A percentile compares a stretch with the other conserved stretches of the same genome.
Conservation (phyloP, 2,888 invertebrate genomes). For the Adelphocoris suturalis region DNA sequence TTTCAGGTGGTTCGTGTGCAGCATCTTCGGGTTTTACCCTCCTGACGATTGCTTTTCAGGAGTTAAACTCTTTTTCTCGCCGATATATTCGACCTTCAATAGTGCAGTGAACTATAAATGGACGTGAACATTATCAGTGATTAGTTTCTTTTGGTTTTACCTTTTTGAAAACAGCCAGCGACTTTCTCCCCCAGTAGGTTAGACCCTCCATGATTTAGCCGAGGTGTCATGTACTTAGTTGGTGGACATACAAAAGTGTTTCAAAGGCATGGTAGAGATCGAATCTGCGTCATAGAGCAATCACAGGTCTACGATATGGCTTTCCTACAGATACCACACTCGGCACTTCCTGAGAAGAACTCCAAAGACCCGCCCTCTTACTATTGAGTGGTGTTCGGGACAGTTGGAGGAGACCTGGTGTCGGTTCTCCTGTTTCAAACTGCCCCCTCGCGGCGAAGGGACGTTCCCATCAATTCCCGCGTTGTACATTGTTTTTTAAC, state of each 20-base stretch:
- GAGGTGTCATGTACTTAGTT: conserved; percentile 74
- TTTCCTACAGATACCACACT: conserved; percentile 76
- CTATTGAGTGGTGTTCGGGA: conserved; percentile 66
- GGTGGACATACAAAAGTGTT: conserved; percentile 73
- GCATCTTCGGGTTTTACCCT: conserved; percentile 61
- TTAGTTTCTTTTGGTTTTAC: neutral
- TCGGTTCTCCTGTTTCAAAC: conserved; percentile 18
- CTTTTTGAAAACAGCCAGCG: neutral
- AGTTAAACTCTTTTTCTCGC: conserved; percentile 5
- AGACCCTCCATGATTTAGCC: conserved; percentile 72
- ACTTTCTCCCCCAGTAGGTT: conserved; percentile 42
- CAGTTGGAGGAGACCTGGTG: conserved; percentile 39
- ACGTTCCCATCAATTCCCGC: conserved; percentile 46
- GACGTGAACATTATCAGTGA: conserved; percentile 43
- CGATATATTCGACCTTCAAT: neutral
- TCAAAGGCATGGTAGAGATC: conserved; percentile 72
- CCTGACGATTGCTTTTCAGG: conserved; percentile 62
- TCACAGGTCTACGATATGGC: conserved; percentile 76
- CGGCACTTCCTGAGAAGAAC: conserved; percentile 77
- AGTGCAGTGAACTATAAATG: conserved; percentile 48
- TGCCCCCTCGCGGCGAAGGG: conserved; percentile 56
- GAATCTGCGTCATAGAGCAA: conserved; percentile 73
- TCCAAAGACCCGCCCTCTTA: conserved; percentile 76
- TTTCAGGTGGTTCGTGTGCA: conserved; percentile 59
- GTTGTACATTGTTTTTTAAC: conserved; percentile 54